A percentile compares a stretch with the other conserved stretches of the same genome.
phyloP scores from a whole-genome alignment of 2,113 vertebrate species.

The Ptyas mucosa region DNA sequence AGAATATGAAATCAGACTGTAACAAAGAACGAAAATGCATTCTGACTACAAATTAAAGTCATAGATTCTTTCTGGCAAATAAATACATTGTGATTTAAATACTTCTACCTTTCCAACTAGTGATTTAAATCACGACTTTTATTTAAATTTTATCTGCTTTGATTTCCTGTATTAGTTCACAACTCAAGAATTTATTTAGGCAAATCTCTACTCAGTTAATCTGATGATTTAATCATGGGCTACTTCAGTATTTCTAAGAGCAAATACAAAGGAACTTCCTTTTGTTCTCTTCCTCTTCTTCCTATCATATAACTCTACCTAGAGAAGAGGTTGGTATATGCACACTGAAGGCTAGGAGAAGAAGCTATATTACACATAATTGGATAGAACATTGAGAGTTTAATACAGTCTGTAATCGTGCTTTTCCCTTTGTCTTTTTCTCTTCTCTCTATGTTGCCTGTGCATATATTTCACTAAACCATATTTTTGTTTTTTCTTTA shows the following conservation, averaged over 20 bases:
- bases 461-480: background rate
- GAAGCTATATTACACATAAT: background rate
- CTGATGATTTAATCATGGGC: conserved; percentile 9
- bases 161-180: background rate
- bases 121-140: background rate
- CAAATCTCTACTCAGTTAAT: conserved; percentile 19
- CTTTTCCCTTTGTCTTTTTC: background rate
- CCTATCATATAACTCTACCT: background rate
- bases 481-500: background rate
- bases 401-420: background rate
- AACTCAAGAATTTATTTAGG: conserved; percentile 1
- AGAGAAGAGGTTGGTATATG: background rate
- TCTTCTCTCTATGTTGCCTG: background rate
- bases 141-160: background rate
- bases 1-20: background rate
- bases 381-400: background rate
- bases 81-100: background rate
- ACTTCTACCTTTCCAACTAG: background rate
- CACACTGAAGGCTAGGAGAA: background rate
- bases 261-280: background rate
- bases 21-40: background rate
- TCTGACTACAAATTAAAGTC: background rate
- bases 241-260: background rate
- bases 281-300: background rate
- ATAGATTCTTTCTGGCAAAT: background rate